phyloP scores from a whole-genome alignment of 2,797 vertebrate genomes.

The Pangasius djambal region DNA sequence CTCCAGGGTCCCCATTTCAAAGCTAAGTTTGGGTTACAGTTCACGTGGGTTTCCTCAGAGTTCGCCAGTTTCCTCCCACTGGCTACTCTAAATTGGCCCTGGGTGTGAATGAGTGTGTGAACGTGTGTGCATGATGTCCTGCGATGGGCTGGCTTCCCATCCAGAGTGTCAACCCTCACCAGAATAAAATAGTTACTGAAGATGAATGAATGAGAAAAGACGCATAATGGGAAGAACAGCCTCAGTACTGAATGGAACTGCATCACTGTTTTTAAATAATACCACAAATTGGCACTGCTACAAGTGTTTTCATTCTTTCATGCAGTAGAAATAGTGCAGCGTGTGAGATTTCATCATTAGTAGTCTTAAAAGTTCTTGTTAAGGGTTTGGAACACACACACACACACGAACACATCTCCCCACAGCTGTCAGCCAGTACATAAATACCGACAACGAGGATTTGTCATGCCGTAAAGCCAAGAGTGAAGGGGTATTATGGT shows the following conservation, averaged over 20 bases:
- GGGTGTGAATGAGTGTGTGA: neutral
- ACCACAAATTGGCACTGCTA: no score
- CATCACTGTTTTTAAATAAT: neutral
- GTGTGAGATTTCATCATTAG: neutral
- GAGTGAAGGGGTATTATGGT: slow-evolving; percentile 61
- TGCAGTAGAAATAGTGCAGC: neutral
- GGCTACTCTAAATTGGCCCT: no score
- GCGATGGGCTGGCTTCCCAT: neutral
- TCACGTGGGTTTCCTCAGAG: neutral
- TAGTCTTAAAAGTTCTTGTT: neutral
- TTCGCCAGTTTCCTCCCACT: neutral
- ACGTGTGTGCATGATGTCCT: no score
- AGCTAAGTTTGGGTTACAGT: neutral
- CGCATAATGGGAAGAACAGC: neutral
- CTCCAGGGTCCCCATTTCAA: neutral
- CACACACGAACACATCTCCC: slow-evolving; percentile 32
- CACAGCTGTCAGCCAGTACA: slow-evolving; percentile 61
- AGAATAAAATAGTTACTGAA: neutral
- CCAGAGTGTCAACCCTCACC: neutral
- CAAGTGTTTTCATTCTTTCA: neutral
- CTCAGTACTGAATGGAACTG: neutral
- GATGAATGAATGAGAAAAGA: neutral
- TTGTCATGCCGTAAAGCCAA: slow-evolving; percentile 66
- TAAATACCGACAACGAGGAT: slow-evolving; percentile 71
- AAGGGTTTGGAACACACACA: slow-evolving; percentile 14